phyloP scores from a whole-genome alignment of 2,113 vertebrate species.

The Ptilorrhoa leucosticta region DNA sequence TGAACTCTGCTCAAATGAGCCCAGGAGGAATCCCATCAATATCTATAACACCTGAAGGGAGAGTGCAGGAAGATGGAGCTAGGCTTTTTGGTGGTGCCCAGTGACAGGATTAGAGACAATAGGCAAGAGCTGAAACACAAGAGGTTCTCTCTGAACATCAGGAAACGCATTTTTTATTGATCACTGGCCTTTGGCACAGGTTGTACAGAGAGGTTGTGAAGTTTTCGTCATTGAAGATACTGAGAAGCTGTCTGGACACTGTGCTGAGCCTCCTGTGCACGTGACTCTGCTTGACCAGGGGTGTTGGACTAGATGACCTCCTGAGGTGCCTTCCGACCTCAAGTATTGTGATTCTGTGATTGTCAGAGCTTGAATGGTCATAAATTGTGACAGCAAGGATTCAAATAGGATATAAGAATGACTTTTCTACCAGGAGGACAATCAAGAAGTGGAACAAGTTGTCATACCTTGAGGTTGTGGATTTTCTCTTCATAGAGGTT shows the following conservation, averaged over 20 bases:
- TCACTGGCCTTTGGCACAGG: background rate
- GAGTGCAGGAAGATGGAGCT: background rate
- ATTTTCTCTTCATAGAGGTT: background rate
- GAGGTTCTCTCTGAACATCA: background rate
- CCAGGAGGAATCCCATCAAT: background rate
- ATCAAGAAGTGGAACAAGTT: background rate
- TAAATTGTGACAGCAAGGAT: background rate
- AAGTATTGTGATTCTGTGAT: background rate
- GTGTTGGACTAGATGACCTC: accelerated
- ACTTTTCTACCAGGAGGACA: background rate
- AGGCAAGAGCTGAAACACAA: background rate
- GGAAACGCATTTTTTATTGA: background rate
- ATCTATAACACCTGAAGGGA: background rate
- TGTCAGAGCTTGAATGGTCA: background rate
- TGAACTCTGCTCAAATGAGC: background rate
- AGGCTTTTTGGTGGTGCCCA: background rate
- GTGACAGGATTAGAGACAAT: background rate
- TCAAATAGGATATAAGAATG: background rate
- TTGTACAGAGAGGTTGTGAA: background rate
- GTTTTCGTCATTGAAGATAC: background rate
- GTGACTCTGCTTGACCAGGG: background rate
- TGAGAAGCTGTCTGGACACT: background rate
- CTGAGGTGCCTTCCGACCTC: background rate
- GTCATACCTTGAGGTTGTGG: background rate
- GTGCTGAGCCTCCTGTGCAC: accelerated